A percentile compares a stretch with the other conserved stretches of the same genome.
Evolutionary conservation across 2,888 invertebrate genomes (phyloP).

Genomic region (Cotesia congregata): DNA sequence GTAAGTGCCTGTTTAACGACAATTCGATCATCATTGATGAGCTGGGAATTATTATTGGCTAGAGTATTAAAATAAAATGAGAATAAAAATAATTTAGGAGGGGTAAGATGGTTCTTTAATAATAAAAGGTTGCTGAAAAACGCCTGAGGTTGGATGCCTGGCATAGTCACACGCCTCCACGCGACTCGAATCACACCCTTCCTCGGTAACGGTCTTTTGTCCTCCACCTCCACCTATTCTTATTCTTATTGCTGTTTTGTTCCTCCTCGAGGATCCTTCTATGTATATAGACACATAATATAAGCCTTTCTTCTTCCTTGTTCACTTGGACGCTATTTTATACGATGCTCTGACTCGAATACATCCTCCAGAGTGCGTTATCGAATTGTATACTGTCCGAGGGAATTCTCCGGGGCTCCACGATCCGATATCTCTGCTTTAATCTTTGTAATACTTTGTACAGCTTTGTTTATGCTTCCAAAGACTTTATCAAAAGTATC

Average conservation of each 20-base stretch:
- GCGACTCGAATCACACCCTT: conserved; percentile 56
- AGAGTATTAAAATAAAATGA: background rate
- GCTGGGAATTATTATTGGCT: background rate
- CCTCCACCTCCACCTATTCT: conserved; percentile 14
- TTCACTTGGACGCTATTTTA: conserved; percentile 17
- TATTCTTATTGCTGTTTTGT: conserved; percentile 15
- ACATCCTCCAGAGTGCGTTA: conserved; percentile 12
- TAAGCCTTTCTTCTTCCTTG: conserved; percentile 17
- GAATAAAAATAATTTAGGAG: background rate
- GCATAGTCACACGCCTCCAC: conserved; percentile 64
- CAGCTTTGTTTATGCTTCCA: background rate
- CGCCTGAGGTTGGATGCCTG: conserved; percentile 57
- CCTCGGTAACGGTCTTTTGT: conserved; percentile 23
- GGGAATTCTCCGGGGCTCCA: background rate
- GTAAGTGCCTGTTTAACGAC: background rate
- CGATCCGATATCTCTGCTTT: background rate
- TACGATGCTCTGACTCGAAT: conserved; percentile 18
- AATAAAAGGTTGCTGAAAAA: conserved; percentile 60
- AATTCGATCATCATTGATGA: background rate
- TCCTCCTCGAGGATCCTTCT: too few species aligned
- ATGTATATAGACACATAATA: too few species aligned
- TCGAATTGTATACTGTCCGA: conserved; percentile 20
- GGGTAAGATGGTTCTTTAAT: conserved; percentile 14
- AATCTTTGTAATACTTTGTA: background rate
- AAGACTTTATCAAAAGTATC: background rate